Base-by-base conservation (phyloP, 2,113 vertebrate genomes). In the Neotoma lepida region DNA sequence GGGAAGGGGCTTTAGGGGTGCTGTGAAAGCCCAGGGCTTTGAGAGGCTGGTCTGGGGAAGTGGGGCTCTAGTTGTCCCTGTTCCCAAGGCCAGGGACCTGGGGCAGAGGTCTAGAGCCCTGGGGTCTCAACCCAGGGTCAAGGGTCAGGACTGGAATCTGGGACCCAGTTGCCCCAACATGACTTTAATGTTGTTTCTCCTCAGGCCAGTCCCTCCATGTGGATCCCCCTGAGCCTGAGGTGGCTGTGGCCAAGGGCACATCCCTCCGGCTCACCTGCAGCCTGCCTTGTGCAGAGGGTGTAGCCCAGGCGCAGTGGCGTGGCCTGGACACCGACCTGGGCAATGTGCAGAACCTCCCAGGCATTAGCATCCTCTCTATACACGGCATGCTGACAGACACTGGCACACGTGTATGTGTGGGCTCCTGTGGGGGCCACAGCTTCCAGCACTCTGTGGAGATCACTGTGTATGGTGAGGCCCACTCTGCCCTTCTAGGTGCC, bases 281-380 rank as follows among this genome's bases (percentile, higher is more conserved):
- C 30, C 78, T 98, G 88, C n/a, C 84, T 82, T 98, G 98, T 0
- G 0, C 13, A 0, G 49, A 18, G 0, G 96, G 88, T 33, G 14
- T 13, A 0, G 17, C 90, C 17, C 35, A 18, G 0, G 98, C 98
- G 63, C 96, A 94, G 35, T 98, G 98, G 98, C 96, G 86, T 0
- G 98, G 98, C 28, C 97, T 99, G 96, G 98, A 99, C 93, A 98
- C 95, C 3, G 95, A 90, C 94, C 84, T 98, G 94, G 98, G 97
- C 0, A 33, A 64, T 3, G 70, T 98, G 78, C 41, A 74, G 56
- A 96, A 94, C 8, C 84, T n/a, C 54, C 39, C 93, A 0, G 97
- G 93, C 0, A 41, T 93, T 96, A 98, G 98, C 77, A 17, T 98
- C 85, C 97, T 98, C 54, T 95, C 86, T 0, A 4, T 99, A 80